Percentiles rank a stretch among this genome's conserved stretches.
These are phyloP conservation scores for Acipenser transmontanus DNA, from an alignment of 2,797 vertebrate species.

Conservation along the genomic window DNA sequence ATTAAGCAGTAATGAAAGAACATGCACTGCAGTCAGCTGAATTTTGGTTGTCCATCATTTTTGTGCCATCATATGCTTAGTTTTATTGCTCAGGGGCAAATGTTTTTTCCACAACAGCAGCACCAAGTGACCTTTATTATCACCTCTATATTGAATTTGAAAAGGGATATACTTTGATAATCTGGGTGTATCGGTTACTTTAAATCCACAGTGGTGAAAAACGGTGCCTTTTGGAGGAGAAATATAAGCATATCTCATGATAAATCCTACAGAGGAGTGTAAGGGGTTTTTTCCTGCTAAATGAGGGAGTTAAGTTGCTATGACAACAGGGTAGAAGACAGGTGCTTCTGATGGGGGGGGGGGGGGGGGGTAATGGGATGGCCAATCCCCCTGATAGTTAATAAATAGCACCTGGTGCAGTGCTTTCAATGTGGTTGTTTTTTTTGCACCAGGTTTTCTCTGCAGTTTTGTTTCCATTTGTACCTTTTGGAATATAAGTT, in stretches of 20 bases:
- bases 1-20: too few relatives aligned
- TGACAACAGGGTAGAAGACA: constrained; percentile 11
- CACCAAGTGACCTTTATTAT: too few relatives aligned
- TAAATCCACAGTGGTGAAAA: background rate
- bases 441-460: background rate
- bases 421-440: background rate
- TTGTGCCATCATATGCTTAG: too few relatives aligned
- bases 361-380: background rate
- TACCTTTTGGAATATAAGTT: background rate
- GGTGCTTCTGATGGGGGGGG: constrained; percentile 9
- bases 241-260: background rate
- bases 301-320: constrained; percentile 9
- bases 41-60: too few relatives aligned
- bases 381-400: background rate
- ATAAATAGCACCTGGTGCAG: constrained; percentile 15
- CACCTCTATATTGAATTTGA: too few relatives aligned
- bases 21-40: too few relatives aligned
- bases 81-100: too few relatives aligned
- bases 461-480: constrained; percentile 3
- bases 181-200: background rate
- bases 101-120: too few relatives aligned
- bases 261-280: constrained; percentile 7
- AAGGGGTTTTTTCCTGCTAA: constrained; percentile 16
- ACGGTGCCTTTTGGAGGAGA: background rate
- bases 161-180: too few relatives aligned